Conservation (phyloP, 2,113 vertebrate genomes). For the Odontophorus gujanensis region DNA sequence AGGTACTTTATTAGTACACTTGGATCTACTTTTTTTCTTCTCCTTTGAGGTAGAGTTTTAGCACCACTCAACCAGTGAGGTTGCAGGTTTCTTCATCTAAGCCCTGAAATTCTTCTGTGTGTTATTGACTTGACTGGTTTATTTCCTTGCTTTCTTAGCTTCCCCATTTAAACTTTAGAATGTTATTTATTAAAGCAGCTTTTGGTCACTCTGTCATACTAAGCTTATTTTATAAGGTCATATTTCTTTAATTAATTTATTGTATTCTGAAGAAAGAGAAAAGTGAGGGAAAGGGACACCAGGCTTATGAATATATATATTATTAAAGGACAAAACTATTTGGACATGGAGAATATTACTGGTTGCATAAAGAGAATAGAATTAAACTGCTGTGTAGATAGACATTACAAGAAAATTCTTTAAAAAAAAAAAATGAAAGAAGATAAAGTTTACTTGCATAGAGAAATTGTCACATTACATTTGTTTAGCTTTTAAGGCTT, state of each 20-base stretch:
- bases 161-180: not conserved
- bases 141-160: not conserved
- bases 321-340: not conserved
- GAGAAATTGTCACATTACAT: not conserved
- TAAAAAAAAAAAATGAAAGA: not conserved
- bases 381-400: not conserved
- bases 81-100: not conserved
- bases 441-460: not conserved
- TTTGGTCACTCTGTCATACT: not conserved
- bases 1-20: not conserved
- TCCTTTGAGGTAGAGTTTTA: not conserved
- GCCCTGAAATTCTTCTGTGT: not conserved
- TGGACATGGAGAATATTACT: not conserved
- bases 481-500: not conserved
- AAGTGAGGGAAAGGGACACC: not conserved
- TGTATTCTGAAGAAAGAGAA: not conserved
- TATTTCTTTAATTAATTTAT: not conserved
- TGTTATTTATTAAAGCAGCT: not conserved
- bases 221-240: not conserved
- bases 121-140: not conserved
- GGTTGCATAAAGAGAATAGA: not conserved
- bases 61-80: not conserved
- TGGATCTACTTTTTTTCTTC: not conserved
- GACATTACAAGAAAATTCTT: not conserved
- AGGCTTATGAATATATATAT: not conserved